Evolutionary conservation across 2,797 vertebrate species (phyloP), one percentile per base, ranked within the genome.

Genomic region (Petrocephalus sullivani): DNA sequence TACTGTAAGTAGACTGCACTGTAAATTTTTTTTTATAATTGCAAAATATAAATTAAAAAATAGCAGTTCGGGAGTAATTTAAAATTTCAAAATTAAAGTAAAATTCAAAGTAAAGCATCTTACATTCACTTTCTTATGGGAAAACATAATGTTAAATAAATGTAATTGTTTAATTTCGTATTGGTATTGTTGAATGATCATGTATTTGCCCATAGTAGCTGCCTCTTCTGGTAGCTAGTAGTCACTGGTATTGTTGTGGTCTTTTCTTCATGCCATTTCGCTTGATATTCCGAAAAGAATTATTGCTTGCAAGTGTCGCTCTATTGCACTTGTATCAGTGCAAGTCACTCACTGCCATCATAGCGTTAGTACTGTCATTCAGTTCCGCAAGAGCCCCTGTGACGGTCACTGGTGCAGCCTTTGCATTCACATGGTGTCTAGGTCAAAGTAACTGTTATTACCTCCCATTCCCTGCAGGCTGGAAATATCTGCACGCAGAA

Each of bases 401-500:
- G 19, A 19, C 83, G 14, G 51, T 28, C 53, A 57, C 54, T 58
- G 21, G 16, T 84, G 82, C 87, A 5, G 54, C 56, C 49, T 82
- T 88, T 82, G 78, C 54, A 83, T 88, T 88, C 54, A 88, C 46
- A 84, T 49, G 57, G 75, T 61, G 46, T 46, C 8, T 85, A 56
- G 81, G 81, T 88, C 16, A 49, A 56, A 88, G 41, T 64, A 57
- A 78, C 75, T 61, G 78, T 57, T 60, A 78, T 46, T 78, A 51
- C 46, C 57, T 60, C 57, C 33, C 41, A 83, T 60, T 61, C 19
- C 56, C 57, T 51, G 41, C 37, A 53, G 57, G 57, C 78, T 49
- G 16, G 33, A 82, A 41, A 58, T 57, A 82, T 87, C 87, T 64
- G 19, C 57, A 46, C 19, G 33, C 37, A 51, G 19, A 71, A 46